These are phyloP conservation scores for Fulmarus glacialis DNA, from an alignment of 2,113 vertebrate species.

Conservation along the genomic window DNA sequence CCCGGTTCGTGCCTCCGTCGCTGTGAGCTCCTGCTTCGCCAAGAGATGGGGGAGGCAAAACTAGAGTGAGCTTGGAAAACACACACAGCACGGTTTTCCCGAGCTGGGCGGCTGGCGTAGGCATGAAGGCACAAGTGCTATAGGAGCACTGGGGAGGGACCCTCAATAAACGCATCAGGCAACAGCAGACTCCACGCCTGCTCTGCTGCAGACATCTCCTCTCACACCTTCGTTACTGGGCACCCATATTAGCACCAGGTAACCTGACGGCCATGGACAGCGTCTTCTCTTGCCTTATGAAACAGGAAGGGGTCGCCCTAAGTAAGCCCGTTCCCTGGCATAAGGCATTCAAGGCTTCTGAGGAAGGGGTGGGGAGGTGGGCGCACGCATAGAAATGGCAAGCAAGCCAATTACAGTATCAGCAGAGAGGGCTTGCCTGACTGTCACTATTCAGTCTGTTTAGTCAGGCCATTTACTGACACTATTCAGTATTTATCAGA, in stretches of 20 bases:
- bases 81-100: fast-evolving
- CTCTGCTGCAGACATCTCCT: fast-evolving
- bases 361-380: not conserved
- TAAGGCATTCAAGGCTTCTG: not conserved
- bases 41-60: not conserved
- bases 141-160: too few species aligned
- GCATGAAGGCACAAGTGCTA: not conserved
- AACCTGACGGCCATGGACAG: not conserved
- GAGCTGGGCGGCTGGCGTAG: fast-evolving
- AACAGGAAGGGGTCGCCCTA: not conserved
- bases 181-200: not conserved
- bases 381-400: fast-evolving
- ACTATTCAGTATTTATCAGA: not conserved
- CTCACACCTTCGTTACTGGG: not conserved
- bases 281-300: not conserved
- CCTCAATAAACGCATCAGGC: fast-evolving
- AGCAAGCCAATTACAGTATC: not conserved
- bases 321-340: fast-evolving
- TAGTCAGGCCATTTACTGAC: too few species aligned
- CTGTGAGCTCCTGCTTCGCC: not conserved
- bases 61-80: not conserved
- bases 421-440: not conserved
- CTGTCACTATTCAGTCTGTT: not conserved
- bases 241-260: too few species aligned
- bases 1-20: fast-evolving